Evolutionary conservation across 1,140 invertebrate genomes (phyloP).

Genomic region (Potamilus streckersoni): DNA sequence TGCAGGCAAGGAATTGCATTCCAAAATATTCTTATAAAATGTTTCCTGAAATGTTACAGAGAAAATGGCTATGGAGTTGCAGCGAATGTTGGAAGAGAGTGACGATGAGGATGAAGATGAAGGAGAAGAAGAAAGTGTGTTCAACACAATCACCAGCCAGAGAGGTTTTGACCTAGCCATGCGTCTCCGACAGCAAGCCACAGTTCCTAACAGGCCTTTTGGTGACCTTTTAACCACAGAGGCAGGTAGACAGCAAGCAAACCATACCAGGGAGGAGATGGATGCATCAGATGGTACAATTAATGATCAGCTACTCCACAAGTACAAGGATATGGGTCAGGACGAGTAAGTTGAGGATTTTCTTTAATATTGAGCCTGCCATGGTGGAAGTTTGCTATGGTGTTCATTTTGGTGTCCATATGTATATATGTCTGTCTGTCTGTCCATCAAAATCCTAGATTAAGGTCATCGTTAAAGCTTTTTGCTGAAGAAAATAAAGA

Average conservation of each 20-base stretch:
- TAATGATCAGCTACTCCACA: constrained; percentile 37
- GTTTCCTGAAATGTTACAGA: constrained; percentile 21
- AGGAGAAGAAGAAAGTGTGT: constrained; percentile 30
- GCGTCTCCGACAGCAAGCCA: too few species aligned
- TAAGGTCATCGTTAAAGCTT: too few species aligned
- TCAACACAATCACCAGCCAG: constrained; percentile 38
- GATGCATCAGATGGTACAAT: neutral
- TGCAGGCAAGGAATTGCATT: too few species aligned
- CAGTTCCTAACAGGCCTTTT: too few species aligned
- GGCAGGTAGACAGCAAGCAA: too few species aligned
- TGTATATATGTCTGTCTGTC: too few species aligned
- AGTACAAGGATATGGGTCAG: constrained; percentile 40
- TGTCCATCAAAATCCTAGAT: too few species aligned
- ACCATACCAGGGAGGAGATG: neutral
- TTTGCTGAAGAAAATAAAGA: too few species aligned
- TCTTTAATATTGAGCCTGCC: too few species aligned
- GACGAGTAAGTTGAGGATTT: constrained; percentile 30
- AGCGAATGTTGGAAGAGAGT: constrained; percentile 29
- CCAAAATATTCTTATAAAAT: neutral
- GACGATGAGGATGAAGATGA: constrained; percentile 13
- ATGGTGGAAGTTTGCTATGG: too few species aligned
- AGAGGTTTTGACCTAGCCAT: constrained; percentile 12
- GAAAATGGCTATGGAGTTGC: constrained; percentile 40
- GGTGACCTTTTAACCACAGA: too few species aligned
- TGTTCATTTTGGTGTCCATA: too few species aligned